Evolutionary conservation across 2,888 invertebrate species (phyloP).

Genomic region (Calliopum simillimum): DNA sequence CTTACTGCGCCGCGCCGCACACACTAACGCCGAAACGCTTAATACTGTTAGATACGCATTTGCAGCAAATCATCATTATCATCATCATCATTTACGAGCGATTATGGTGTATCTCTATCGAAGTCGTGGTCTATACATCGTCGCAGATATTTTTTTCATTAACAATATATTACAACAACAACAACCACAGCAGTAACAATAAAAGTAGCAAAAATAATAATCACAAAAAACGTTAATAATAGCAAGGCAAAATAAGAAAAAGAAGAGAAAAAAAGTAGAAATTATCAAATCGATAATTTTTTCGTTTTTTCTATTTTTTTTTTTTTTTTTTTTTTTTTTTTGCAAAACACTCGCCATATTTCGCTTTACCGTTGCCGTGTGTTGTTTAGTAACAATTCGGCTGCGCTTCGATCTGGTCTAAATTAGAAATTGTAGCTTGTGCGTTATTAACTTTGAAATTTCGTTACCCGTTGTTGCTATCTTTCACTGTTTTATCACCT

Average conservation of each 20-base stretch:
- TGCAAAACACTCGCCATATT: neutral
- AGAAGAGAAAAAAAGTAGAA: constrained; percentile 50
- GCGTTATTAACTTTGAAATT: neutral
- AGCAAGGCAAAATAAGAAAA: constrained; percentile 49
- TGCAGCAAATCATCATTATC: neutral
- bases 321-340: neutral
- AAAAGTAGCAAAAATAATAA: constrained; percentile 38
- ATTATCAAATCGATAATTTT: constrained; percentile 38
- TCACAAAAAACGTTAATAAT: constrained; percentile 33
- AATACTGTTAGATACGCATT: too few relatives aligned
- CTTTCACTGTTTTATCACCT: neutral
- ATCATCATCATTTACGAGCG: constrained; percentile 3
- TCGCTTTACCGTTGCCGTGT: constrained; percentile 12
- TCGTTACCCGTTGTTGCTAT: neutral
- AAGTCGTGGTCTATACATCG: constrained; percentile 10
- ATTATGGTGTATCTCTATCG: neutral
- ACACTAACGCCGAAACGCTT: too few relatives aligned
- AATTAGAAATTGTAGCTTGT: too few relatives aligned
- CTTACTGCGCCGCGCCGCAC: too few relatives aligned
- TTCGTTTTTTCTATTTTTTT: constrained; percentile 5
- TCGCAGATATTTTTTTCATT: constrained; percentile 33
- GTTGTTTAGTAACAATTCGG: constrained; percentile 48
- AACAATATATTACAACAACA: constrained; percentile 16
- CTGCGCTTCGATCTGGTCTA: constrained; percentile 44
- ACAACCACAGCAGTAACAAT: constrained; percentile 39